These are phyloP conservation scores for Urechis unicinctus DNA, from an alignment of 2,888 invertebrate genomes.

Conservation along the genomic window DNA sequence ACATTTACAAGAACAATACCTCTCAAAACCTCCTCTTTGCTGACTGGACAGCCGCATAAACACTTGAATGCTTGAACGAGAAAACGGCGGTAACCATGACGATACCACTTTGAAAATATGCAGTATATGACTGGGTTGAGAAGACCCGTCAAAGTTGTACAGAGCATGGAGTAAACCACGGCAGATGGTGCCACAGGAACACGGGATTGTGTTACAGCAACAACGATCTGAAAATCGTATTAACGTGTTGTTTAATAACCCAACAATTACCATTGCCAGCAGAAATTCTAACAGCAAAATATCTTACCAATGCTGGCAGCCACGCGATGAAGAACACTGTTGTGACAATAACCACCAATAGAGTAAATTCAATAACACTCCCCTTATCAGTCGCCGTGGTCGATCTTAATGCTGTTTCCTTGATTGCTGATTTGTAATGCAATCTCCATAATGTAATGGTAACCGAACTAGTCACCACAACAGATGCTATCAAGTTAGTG, in stretches of 20 bases:
- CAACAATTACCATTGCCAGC: no score
- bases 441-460: conserved; percentile 12
- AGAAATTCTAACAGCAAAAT: neutral
- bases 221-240: conserved; percentile 26
- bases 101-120: conserved; percentile 28
- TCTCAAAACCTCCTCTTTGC: conserved; percentile 3
- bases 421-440: conserved; percentile 12
- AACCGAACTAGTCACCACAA: conserved; percentile 14
- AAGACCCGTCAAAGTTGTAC: conserved; percentile 35
- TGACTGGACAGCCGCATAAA: conserved; percentile 12
- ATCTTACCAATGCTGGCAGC: conserved; percentile 27
- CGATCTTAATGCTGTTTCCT: neutral
- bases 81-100: conserved; percentile 27
- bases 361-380: conserved; percentile 16
- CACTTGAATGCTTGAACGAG: conserved; percentile 3
- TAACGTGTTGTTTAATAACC: no score
- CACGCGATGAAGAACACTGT: conserved; percentile 25
- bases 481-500: conserved; percentile 21
- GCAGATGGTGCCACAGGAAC: conserved; percentile 27
- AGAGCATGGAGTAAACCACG: conserved; percentile 33
- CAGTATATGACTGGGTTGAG: conserved; percentile 37
- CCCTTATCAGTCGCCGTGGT: conserved; percentile 9
- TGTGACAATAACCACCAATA: conserved; percentile 21
- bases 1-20: no score
- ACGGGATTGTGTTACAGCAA: conserved; percentile 26